Evolutionary conservation across 1,140 invertebrate genomes (phyloP).

Genomic region (Chionoecetes opilio): DNA sequence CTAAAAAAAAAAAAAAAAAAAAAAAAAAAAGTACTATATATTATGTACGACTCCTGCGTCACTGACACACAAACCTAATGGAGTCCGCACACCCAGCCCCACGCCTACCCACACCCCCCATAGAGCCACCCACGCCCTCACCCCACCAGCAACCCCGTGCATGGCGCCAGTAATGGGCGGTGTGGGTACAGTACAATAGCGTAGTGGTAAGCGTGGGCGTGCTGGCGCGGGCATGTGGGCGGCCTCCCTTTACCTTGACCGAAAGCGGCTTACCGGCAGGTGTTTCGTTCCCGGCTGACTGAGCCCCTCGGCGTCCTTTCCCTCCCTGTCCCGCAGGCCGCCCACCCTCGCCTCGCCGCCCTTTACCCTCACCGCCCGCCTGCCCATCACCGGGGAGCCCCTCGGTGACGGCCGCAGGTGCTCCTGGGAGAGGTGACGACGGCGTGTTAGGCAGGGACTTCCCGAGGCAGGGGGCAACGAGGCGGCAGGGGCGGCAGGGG

Average conservation of each 20-base stretch:
- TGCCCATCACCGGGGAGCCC: slow-evolving; percentile 48
- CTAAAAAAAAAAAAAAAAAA: neutral
- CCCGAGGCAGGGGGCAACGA: neutral
- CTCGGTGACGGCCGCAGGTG: slow-evolving; percentile 36
- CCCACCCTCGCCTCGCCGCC: neutral
- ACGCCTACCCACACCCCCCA: neutral
- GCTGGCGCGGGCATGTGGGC: slow-evolving; percentile 28
- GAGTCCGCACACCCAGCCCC: neutral
- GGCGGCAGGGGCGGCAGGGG: neutral
- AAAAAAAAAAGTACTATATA: too few relatives aligned
- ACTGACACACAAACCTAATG: neutral
- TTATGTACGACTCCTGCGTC: neutral
- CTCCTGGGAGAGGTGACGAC: neutral
- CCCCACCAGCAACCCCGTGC: neutral
- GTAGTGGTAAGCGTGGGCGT: slow-evolving; percentile 24
- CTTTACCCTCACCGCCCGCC: slow-evolving; percentile 34
- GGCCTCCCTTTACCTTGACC: slow-evolving; percentile 22
- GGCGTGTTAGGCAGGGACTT: neutral
- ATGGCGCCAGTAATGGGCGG: neutral
- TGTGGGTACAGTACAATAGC: neutral
- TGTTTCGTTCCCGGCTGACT: slow-evolving; percentile 32
- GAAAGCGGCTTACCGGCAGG: slow-evolving; percentile 50
- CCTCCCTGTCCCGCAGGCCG: neutral
- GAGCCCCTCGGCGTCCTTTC: slow-evolving; percentile 32
- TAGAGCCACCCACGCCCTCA: neutral